These are phyloP conservation scores for Aegithalos caudatus DNA, from an alignment of 2,113 vertebrate species.

Conservation along the genomic window DNA sequence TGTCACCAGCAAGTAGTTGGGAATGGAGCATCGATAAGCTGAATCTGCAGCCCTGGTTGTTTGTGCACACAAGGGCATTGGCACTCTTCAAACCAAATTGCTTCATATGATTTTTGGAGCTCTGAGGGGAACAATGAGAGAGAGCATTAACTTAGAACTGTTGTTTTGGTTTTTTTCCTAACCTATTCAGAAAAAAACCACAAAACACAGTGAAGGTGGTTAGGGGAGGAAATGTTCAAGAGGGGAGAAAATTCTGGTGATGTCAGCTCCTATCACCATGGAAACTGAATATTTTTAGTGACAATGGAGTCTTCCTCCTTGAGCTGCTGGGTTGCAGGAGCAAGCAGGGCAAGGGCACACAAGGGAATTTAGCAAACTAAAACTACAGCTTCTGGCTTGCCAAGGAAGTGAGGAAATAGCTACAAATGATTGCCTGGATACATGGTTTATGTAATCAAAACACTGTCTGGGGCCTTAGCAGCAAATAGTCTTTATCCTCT, in stretches of 20 bases:
- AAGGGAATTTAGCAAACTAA: constrained; percentile 48
- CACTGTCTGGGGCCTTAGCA: neutral
- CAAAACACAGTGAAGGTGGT: neutral
- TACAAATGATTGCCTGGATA: neutral
- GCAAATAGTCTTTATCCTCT: neutral
- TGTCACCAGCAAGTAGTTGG: neutral
- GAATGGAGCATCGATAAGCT: neutral
- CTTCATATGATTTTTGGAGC: neutral
- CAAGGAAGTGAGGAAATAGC: neutral
- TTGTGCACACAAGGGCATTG: neutral
- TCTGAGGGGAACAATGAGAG: neutral
- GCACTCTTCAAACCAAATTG: neutral
- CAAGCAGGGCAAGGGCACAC: constrained; percentile 36
- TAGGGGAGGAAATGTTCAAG: neutral
- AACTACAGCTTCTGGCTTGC: constrained; percentile 34
- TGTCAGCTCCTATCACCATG: constrained; percentile 56
- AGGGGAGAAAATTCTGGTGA: constrained; percentile 60
- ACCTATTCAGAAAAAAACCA: neutral
- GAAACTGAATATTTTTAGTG: constrained; percentile 66
- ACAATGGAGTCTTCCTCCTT: constrained; percentile 62
- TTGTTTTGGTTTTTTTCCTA: neutral
- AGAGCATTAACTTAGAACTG: neutral
- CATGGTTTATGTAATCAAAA: constrained; percentile 4
- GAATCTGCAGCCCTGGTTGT: neutral
- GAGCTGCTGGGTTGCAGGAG: constrained; percentile 49